Percentiles rank a stretch among this genome's conserved stretches.
phyloP scores from a whole-genome alignment of 2,888 invertebrate species.

The Epistrophe grossulariae region DNA sequence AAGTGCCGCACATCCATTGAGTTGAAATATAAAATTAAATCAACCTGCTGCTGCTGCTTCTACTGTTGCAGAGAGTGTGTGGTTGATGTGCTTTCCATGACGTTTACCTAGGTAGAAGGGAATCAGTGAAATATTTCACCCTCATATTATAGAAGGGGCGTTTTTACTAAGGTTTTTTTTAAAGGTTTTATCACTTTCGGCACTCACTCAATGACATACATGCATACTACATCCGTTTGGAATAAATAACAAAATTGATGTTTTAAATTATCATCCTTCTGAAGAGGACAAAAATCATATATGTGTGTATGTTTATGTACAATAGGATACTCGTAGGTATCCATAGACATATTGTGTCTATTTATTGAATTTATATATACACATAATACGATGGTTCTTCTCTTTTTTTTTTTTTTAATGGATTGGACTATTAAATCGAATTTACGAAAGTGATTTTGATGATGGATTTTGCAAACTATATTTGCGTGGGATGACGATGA shows the following conservation, averaged over 20 bases:
- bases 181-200: not conserved
- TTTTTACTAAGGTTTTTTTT: not conserved
- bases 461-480: constrained; percentile 32
- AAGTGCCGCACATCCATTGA: constrained; percentile 44
- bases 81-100: constrained; percentile 34
- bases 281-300: not conserved
- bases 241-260: constrained; percentile 56
- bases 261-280: constrained; percentile 59
- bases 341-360: not conserved
- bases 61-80: constrained; percentile 11
- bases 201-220: constrained; percentile 36
- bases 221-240: constrained; percentile 39
- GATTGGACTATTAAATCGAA: constrained; percentile 45
- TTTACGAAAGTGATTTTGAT: constrained; percentile 50
- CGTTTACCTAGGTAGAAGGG: constrained; percentile 6
- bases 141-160: not conserved
- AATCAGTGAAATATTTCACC: not conserved
- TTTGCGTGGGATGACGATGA: constrained; percentile 32
- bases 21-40: constrained; percentile 51
- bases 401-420: constrained; percentile 4
- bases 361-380: not conserved
- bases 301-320: too few species aligned
- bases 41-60: constrained; percentile 29
- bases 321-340: too few species aligned
- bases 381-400: not conserved